Evolutionary conservation across 2,888 invertebrate species (phyloP), one percentile per base, ranked within the genome.

Genomic region (Dyspetes luteomarginatus): DNA sequence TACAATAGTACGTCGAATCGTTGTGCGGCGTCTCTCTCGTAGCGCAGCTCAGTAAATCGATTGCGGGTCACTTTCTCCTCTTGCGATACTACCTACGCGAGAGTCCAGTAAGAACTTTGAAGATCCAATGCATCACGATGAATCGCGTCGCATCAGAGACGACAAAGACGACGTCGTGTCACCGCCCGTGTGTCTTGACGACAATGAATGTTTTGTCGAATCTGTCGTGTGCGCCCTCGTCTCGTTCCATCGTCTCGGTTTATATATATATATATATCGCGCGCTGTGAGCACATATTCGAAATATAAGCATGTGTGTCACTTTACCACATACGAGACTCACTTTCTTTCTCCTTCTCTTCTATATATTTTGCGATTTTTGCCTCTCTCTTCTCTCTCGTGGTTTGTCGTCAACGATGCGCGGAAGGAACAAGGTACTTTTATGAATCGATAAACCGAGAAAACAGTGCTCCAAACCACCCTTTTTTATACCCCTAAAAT

Each of bases 391-490:
- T 48, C 48, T 12, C 36, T 36, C 36, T 36, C 36, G 12, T 0
- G 9, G 36, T 36, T 15, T 28, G 30, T 24, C 26, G 55, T 58
- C 41, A 50, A 52, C 52, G 41, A 36, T 9, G 48, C 9, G 60
- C 19, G 15, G 19, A 17, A 19, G 41, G 55, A 19, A n/a, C 17
- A 9, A 56, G 5, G 56, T 45, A 26, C 12, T 22, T 50, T 24
- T 50, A 58, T 50, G 71, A 77, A 77, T 77, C 77, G 71, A 77
- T 77, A 77, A 77, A 65, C 48, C 65, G 45, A 30, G 64, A 64
- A 30, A 9, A 30, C 48, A 17, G n/a, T 17, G 5, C 22, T 12
- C 19, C 22, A n/a, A 64, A 52, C 36, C 60, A 36, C 28, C 68
- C 26, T 26, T 17, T 19, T 36, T n/a, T 15, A 15, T 22, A 55